These are phyloP conservation scores for Colistium nudipinnis DNA, from an alignment of 2,113 vertebrate species.

Conservation along the genomic window DNA sequence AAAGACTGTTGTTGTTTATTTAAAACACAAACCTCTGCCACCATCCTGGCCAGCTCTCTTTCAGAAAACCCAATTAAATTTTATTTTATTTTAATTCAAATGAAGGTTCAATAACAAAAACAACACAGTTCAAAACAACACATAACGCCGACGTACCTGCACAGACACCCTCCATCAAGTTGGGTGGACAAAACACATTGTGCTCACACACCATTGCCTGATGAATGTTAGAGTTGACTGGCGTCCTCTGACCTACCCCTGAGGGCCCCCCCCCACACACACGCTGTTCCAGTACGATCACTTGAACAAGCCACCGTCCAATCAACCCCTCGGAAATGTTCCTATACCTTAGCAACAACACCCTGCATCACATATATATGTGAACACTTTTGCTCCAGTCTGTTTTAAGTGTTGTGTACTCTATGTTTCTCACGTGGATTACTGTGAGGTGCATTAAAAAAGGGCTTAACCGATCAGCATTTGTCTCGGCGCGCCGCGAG, in stretches of 20 bases:
- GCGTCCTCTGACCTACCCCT: conserved; percentile 19
- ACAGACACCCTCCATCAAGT: conserved; percentile 1
- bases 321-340: conserved; percentile 3
- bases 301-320: conserved; percentile 17
- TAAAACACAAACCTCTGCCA: background rate
- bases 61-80: background rate
- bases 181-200: conserved; percentile 52
- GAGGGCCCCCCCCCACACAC: conserved; percentile 30
- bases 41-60: background rate
- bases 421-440: conserved; percentile 1
- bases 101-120: background rate
- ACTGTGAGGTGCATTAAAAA: conserved; percentile 2
- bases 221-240: conserved; percentile 59
- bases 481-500: conserved; percentile 10
- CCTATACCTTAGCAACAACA: conserved; percentile 13
- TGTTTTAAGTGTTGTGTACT: background rate
- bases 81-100: too few species aligned
- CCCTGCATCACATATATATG: background rate
- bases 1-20: too few species aligned
- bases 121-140: too few species aligned
- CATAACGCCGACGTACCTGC: too few species aligned
- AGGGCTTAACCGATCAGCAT: conserved; percentile 5
- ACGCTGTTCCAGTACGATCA: conserved; percentile 36
- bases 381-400: background rate
- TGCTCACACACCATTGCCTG: conserved; percentile 63